A percentile compares a stretch with the other conserved stretches of the same genome.
Evolutionary conservation across 2,888 invertebrate genomes (phyloP).

Genomic region (Didymodactylos carnosus): DNA sequence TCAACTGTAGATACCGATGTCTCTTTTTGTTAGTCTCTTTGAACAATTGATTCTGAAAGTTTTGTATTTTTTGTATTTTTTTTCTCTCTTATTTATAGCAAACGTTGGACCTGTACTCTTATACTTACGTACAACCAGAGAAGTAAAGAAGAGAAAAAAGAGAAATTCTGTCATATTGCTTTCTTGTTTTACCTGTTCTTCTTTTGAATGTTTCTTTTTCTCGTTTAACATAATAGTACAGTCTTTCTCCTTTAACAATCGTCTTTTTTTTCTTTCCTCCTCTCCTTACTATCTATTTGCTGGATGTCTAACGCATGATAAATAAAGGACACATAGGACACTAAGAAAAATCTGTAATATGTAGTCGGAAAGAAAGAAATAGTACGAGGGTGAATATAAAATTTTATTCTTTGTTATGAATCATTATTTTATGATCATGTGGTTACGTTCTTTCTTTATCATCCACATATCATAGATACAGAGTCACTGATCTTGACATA

Average conservation of each 20-base stretch:
- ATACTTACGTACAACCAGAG: background rate
- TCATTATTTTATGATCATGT: no score
- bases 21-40: background rate
- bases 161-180: background rate
- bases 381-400: no score
- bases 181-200: background rate
- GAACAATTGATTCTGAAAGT: background rate
- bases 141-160: background rate
- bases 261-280: background rate
- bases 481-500: no score
- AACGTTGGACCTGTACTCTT: background rate
- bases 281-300: background rate
- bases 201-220: background rate
- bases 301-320: background rate
- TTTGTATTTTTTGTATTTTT: background rate
- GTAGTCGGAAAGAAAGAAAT: no score
- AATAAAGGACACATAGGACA: no score
- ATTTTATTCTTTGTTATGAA: no score
- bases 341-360: no score
- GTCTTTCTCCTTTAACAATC: background rate
- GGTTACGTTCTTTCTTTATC: no score
- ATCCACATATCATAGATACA: no score
- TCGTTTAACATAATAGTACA: background rate
- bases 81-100: background rate
- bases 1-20: slow-evolving; percentile 1